Evolutionary conservation across 2,113 vertebrate species (phyloP), one percentile per base, ranked within the genome.

Genomic region (Thunnus thynnus): DNA sequence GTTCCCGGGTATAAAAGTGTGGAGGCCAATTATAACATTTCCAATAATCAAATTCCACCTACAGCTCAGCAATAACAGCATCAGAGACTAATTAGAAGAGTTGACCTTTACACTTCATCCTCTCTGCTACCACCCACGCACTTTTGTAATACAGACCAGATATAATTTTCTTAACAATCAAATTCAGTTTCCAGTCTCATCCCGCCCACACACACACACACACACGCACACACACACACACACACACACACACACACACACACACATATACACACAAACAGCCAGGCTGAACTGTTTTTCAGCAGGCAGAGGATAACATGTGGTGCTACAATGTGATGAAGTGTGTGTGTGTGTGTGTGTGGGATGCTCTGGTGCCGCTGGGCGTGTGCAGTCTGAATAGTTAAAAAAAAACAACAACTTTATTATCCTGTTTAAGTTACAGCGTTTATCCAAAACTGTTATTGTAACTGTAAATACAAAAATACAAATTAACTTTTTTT

Each of bases 41-140:
- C 20, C 71, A 57, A 61, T 86, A 92, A 91, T 82, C 85, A 81
- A 47, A 89, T 86, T 87, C 81, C 85, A 82, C 88, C 89, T 85
- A 80, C 84, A 71, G 57, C 46, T 50, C 63, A 17, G 78, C 65
- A 67, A 7, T 27, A 44, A 72, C 20, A 18, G 80, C 73, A 17
- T 55, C 85, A 61, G 65, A 85, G 76, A 22, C 78, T 83, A 82
- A 90, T 84, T 71, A 72, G 22, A 58, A 62, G 80, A 56, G 52
- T 30, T 90, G 92, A 91, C 87, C 89, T 90, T 86, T 41, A 85
- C 14, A 56, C 74, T 58, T 4, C 72, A 76, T 85, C 84, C 88
- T 86, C 78, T 83, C 67, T n/a, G 12, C 60, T 47, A 16, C 69
- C 86, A 51, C 84, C 75, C 72, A 58, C 77, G 20, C 69, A 51